These are phyloP conservation scores for Ecdyonurus torrentis DNA, from an alignment of 2,888 invertebrate genomes.

Conservation along the genomic window DNA sequence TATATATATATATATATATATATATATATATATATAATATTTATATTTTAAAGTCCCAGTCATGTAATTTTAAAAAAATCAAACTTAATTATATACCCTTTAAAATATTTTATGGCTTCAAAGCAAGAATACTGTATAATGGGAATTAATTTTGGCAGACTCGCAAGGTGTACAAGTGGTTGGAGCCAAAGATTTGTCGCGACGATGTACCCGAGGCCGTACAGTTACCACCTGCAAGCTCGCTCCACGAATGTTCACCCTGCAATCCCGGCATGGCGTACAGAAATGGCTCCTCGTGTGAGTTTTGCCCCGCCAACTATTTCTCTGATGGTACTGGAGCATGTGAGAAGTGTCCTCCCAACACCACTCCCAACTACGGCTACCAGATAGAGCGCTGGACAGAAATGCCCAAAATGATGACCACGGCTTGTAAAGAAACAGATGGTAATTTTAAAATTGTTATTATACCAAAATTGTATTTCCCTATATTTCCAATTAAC, in stretches of 20 bases:
- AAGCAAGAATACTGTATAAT: too few relatives aligned
- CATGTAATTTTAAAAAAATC: too few relatives aligned
- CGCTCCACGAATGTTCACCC: constrained; percentile 26
- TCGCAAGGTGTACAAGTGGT: constrained; percentile 29
- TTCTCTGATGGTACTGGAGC: constrained; percentile 26
- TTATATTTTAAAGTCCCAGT: too few relatives aligned
- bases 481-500: too few relatives aligned
- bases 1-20: too few relatives aligned
- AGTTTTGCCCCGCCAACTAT: constrained; percentile 29
- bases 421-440: constrained; percentile 26
- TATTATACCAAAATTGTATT: too few relatives aligned
- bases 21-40: too few relatives aligned
- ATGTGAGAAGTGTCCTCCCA: constrained; percentile 27
- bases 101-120: too few relatives aligned
- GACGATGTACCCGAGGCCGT: constrained; percentile 25
- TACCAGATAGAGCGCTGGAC: constrained; percentile 30
- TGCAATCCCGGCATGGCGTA: constrained; percentile 37
- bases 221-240: constrained; percentile 23
- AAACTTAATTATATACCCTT: too few relatives aligned
- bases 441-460: too few relatives aligned
- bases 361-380: constrained; percentile 34
- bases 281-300: constrained; percentile 25
- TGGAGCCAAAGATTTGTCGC: constrained; percentile 34
- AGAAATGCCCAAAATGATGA: constrained; percentile 27
- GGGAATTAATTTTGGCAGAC: constrained; percentile 21